These are phyloP conservation scores for Vimba vimba DNA, from an alignment of 2,113 vertebrate species.

Conservation along the genomic window DNA sequence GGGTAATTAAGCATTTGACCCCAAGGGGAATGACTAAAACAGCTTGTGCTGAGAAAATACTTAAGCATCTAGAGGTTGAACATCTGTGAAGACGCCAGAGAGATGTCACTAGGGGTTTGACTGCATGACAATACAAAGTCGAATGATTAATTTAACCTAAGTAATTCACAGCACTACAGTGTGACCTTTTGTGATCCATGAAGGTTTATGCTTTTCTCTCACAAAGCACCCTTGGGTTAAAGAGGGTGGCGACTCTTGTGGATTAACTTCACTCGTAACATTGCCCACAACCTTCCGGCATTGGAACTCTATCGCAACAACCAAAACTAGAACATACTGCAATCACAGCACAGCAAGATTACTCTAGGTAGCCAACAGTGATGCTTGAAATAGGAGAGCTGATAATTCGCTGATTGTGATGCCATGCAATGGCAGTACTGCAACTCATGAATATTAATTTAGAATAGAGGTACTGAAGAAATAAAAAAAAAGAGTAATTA, in stretches of 20 bases:
- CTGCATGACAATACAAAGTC: slow-evolving; percentile 7
- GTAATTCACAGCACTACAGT: background rate
- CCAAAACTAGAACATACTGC: background rate
- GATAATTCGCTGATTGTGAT: background rate
- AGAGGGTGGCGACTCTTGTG: background rate
- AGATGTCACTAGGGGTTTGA: background rate
- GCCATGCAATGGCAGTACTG: background rate
- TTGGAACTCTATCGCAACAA: background rate
- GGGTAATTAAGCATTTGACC: slow-evolving; percentile 25
- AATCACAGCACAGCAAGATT: background rate
- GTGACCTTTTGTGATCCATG: background rate
- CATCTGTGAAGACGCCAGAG: background rate
- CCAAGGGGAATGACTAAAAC: background rate
- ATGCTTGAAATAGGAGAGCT: background rate
- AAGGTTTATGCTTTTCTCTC: background rate
- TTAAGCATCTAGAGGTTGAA: slow-evolving; percentile 13
- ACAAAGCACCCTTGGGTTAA: background rate
- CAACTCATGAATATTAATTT: background rate
- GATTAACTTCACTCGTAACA: background rate
- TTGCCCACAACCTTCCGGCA: background rate
- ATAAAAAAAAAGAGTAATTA: no score
- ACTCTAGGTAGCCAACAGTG: background rate
- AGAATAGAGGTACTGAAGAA: background rate
- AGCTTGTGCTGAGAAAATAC: background rate
- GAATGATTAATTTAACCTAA: slow-evolving; percentile 19